A percentile compares a stretch with the other conserved stretches of the same genome.
Conservation (phyloP, 2,113 vertebrate species). For the Lophotis ruficrista region DNA sequence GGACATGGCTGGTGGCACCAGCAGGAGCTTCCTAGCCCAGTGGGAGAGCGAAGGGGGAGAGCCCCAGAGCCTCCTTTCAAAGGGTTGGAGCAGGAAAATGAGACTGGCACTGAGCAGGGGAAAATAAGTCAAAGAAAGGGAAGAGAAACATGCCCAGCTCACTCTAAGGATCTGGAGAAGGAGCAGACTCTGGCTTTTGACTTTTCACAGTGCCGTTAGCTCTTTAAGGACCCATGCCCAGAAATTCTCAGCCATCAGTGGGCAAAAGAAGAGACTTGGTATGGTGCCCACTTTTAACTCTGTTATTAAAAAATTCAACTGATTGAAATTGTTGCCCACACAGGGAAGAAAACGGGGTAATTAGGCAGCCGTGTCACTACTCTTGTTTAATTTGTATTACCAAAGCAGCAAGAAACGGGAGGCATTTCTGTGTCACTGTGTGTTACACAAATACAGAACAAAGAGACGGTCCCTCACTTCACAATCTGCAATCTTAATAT, state of each 20-base stretch:
- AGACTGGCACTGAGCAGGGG: background rate
- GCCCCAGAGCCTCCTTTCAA: slow-evolving; percentile 14
- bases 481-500: background rate
- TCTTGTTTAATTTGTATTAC: slow-evolving; percentile 14
- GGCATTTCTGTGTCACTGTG: background rate
- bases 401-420: background rate
- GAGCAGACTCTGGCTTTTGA: background rate
- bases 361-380: background rate
- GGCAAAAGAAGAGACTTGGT: background rate
- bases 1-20: background rate
- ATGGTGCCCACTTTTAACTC: background rate
- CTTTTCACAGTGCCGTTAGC: background rate
- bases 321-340: background rate
- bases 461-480: background rate
- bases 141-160: background rate
- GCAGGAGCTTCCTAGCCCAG: background rate
- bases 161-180: background rate
- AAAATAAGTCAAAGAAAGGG: background rate
- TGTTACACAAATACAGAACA: background rate
- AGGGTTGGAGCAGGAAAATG: background rate
- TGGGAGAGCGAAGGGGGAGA: background rate
- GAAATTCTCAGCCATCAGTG: background rate
- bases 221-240: background rate
- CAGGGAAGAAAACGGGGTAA: background rate
- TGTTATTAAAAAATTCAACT: background rate